Conservation (phyloP, 2,113 vertebrate genomes). For the Prietella phreatophila region DNA sequence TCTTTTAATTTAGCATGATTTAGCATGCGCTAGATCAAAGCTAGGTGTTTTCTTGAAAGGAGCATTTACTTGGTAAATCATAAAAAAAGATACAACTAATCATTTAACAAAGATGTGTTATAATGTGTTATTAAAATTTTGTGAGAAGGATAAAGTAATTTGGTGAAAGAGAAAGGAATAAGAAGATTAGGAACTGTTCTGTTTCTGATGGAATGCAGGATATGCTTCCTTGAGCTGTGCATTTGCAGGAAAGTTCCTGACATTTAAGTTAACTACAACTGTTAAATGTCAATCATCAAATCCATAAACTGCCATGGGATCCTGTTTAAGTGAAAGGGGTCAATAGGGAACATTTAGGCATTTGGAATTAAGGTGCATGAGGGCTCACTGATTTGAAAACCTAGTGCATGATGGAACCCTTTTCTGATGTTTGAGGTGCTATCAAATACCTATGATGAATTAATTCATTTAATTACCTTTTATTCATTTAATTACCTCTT, state of each 20-base stretch:
- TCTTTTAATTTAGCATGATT: neutral
- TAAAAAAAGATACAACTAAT: neutral
- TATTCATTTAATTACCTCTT: too few species aligned
- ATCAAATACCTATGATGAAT: too few species aligned
- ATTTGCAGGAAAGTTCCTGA: neutral
- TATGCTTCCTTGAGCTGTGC: neutral
- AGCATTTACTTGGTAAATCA: neutral
- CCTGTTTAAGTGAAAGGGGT: neutral
- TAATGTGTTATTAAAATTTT: neutral
- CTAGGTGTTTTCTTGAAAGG: neutral
- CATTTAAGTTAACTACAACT: neutral
- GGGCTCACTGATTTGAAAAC: neutral
- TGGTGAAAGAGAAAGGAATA: neutral
- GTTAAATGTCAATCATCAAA: neutral
- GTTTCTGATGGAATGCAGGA: neutral
- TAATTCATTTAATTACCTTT: too few species aligned
- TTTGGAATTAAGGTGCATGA: constrained; percentile 2
- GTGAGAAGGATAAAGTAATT: neutral
- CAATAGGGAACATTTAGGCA: neutral
- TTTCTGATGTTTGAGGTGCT: constrained; percentile 1
- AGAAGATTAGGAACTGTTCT: neutral
- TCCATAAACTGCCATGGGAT: neutral
- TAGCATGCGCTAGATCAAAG: neutral
- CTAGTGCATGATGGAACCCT: neutral
- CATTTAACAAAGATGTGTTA: neutral